Percentiles rank a stretch among this genome's conserved stretches.
Conservation (phyloP, 1,140 invertebrate species). For the Epicauta chinensis region DNA sequence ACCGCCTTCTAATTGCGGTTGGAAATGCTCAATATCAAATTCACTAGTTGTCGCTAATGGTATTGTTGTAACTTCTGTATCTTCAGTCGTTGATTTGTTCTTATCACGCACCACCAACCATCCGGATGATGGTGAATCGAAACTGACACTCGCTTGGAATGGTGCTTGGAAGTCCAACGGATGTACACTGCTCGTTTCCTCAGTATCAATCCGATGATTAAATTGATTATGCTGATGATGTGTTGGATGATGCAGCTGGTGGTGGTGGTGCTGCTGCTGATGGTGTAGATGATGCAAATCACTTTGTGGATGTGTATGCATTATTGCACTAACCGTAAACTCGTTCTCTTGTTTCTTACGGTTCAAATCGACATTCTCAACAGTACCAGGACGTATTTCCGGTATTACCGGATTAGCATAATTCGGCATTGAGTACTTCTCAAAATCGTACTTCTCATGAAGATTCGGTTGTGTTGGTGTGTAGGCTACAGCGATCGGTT, state of each 20-base stretch:
- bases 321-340: conserved; percentile 41
- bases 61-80: conserved; percentile 37
- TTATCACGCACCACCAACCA: conserved; percentile 55
- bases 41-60: conserved; percentile 33
- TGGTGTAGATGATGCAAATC: no score
- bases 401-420: conserved; percentile 44
- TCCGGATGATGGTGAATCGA: conserved; percentile 50
- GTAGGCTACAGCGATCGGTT: conserved; percentile 49
- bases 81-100: conserved; percentile 33
- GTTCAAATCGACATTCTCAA: conserved; percentile 18
- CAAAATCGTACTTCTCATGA: conserved; percentile 17
- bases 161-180: conserved; percentile 58
- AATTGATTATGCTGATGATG: not conserved
- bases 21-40: conserved; percentile 62
- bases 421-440: conserved; percentile 41
- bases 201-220: conserved; percentile 24
- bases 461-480: conserved; percentile 44
- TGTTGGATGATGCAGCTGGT: no score
- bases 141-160: conserved; percentile 59
- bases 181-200: not conserved
- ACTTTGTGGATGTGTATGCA: conserved; percentile 36
- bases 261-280: no score
- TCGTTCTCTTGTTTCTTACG: conserved; percentile 24
- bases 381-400: conserved; percentile 37
- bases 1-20: conserved; percentile 61